Percentiles rank a stretch among this genome's conserved stretches.
These are phyloP conservation scores for Sminthurinus aureus DNA, from an alignment of 2,888 invertebrate species.

Conservation along the genomic window DNA sequence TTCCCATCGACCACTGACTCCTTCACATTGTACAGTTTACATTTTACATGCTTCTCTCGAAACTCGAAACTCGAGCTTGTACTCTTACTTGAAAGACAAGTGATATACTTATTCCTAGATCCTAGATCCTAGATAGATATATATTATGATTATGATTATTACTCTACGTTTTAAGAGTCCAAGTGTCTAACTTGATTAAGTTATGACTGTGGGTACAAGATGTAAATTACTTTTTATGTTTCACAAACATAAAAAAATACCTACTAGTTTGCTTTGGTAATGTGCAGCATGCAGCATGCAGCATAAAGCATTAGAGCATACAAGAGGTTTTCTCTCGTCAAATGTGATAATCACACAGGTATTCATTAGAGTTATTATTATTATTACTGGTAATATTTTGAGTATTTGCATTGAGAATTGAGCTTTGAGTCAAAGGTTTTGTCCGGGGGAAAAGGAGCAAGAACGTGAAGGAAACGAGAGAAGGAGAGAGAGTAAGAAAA, in stretches of 20 bases:
- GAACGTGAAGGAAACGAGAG: neutral
- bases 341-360: neutral
- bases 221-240: neutral
- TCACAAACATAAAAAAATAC: neutral
- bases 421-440: neutral
- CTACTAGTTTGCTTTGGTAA: too few relatives aligned
- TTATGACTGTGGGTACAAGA: neutral
- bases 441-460: neutral
- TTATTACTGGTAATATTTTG: too few relatives aligned
- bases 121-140: too few relatives aligned
- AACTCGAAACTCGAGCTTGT: too few relatives aligned
- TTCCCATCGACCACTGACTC: too few relatives aligned
- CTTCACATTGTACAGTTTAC: too few relatives aligned
- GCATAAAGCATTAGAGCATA: too few relatives aligned
- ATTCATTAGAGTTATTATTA: slow-evolving; percentile 1
- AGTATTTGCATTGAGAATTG: neutral
- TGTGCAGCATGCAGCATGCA: too few relatives aligned
- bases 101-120: too few relatives aligned
- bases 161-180: neutral
- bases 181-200: neutral
- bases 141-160: neutral
- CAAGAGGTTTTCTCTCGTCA: neutral
- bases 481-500: neutral
- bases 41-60: too few relatives aligned
- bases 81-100: too few relatives aligned